Evolutionary conservation across 1,140 invertebrate genomes (phyloP), one percentile per base, ranked within the genome.

Genomic region (Sarcophaga peregrina): DNA sequence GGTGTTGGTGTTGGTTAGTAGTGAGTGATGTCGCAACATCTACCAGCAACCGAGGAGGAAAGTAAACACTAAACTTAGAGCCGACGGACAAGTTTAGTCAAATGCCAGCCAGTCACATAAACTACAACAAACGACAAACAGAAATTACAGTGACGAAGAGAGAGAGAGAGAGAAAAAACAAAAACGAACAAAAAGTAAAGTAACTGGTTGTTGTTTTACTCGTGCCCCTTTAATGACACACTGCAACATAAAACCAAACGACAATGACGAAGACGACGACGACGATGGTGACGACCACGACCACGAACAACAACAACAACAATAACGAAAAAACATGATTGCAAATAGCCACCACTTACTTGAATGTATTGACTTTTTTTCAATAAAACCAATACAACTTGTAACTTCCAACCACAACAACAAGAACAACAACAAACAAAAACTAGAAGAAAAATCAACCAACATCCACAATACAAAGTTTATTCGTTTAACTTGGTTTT

Each of bases 31-130:
- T 74, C 6, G 72, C 72, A 75, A 48, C 47, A 48, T 37, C 25
- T 37, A 37, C 4, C 25, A 37, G 25, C 25, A 37, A 37, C 62
- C 45, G 45, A 76, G 45, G 48, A 80, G 74, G 74, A 76, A 76
- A 76, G 74, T 76, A 76, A 78, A 52, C 52, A 62, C 62, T 13
- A 82, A 72, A n/a, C n/a, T n/a, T 45, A 82, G 17, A 46, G 62
- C 25, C 25, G 25, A 37, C 25, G 25, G 25, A 37, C 25, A 4
- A 1, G 1, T 37, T 4, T 37, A 37, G 25, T 37, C 25, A 37
- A 48, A 68, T 46, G 25, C 8, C 58, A 82, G 25, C 8, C 58
- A 82, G 45, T 13, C n/a, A 73, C 50, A 81, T 45, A 6, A 54
- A 9, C 62, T 50, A 68, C 80, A 62, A 54, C 50, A 81, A 80